These are phyloP conservation scores for Eupleurogrammus muticus DNA, from an alignment of 2,797 vertebrate species.

Conservation along the genomic window DNA sequence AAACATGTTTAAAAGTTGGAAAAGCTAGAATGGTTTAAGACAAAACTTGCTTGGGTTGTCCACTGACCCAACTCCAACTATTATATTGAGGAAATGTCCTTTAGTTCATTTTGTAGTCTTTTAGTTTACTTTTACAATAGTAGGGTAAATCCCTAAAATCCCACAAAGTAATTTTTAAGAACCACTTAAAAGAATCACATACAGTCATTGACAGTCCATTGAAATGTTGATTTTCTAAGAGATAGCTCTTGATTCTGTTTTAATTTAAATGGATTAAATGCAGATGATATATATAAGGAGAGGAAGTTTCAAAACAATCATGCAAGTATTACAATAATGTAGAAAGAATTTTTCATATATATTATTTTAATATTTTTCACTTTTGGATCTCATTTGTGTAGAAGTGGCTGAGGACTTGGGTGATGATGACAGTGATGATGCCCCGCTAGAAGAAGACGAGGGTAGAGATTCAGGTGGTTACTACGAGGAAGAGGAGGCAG, in stretches of 20 bases:
- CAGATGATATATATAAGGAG: too few species aligned
- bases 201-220: background rate
- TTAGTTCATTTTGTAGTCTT: too few species aligned
- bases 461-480: conserved; percentile 73
- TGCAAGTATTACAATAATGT: too few species aligned
- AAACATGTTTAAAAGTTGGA: too few species aligned
- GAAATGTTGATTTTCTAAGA: background rate
- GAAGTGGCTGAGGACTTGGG: conserved; percentile 55
- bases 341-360: too few species aligned
- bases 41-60: too few species aligned
- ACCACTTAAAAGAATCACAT: background rate
- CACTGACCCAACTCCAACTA: too few species aligned
- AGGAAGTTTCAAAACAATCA: background rate
- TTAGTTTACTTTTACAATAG: too few species aligned
- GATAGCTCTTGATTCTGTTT: background rate
- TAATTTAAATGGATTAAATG: background rate
- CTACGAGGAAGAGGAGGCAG: conserved; percentile 73
- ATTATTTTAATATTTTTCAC: too few species aligned
- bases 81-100: too few species aligned
- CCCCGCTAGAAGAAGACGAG: conserved; percentile 71
- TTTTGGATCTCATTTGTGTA: background rate
- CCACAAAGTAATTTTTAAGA: background rate
- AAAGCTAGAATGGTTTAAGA: too few species aligned
- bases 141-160: too few species aligned
- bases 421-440: conserved; percentile 29